Conservation (phyloP, 64 coral and sea anemone genomes). For the Orbicella faveolata region DNA sequence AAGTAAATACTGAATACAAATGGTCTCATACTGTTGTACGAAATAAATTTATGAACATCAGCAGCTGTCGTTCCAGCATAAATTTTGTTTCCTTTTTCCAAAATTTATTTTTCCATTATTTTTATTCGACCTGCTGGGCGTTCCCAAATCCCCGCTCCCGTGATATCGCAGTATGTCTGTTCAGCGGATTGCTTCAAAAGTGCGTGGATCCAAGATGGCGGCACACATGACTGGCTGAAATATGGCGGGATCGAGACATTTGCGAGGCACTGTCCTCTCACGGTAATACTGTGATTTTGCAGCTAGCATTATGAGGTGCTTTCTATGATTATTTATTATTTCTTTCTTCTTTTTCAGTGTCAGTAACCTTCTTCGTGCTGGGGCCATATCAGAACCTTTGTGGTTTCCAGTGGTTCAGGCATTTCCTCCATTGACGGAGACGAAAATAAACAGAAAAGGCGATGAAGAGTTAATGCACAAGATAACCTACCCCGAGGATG, state of each 20-base stretch:
- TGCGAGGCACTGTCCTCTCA: conserved; percentile 65
- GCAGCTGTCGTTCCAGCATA: too few species aligned
- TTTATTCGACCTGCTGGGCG: background rate
- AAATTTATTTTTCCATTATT: too few species aligned
- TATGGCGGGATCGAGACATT: conserved; percentile 68
- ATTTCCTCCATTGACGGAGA: conserved; percentile 68
- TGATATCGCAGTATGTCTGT: background rate
- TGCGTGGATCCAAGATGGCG: conserved; percentile 55
- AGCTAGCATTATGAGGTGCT: background rate
- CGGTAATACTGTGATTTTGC: conserved; percentile 29
- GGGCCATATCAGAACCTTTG: conserved; percentile 49
- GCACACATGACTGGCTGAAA: background rate
- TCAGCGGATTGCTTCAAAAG: background rate
- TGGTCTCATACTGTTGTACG: too few species aligned
- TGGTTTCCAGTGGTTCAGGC: conserved; percentile 81
- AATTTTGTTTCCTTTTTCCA: too few species aligned
- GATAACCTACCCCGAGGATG: conserved; percentile 79
- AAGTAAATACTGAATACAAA: too few species aligned
- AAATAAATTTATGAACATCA: too few species aligned
- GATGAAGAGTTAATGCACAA: conserved; percentile 71
- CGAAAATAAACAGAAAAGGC: conserved; percentile 77
- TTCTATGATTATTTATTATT: background rate
- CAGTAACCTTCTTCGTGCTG: conserved; percentile 68
- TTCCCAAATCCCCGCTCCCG: background rate
- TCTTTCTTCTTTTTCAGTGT: conserved; percentile 42